Base-by-base conservation (phyloP, 2,888 invertebrate genomes). In the Drosophila neotestacea region DNA sequence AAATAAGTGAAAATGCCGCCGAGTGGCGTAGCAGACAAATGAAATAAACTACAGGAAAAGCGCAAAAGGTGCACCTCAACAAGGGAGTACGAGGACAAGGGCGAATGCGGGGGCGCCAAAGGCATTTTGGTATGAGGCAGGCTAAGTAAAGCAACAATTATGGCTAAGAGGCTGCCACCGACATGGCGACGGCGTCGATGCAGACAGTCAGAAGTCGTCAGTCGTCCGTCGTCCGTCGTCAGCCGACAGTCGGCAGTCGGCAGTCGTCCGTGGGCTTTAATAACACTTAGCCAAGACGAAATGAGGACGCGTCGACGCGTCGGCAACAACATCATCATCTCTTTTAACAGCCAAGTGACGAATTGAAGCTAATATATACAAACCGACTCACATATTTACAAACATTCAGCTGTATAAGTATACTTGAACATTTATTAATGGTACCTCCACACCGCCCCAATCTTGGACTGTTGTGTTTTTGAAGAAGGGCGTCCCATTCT, bases 91-190 rank as follows among this genome's bases (percentile, higher is more conserved):
- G 41, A n/a, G 50, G 44, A 13, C 10, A 4, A n/a, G 16, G 4
- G 22, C 11, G 42, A 10, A 10, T 22, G 55, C 46, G 46, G 34
- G 44, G 16, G 28, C 32, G 47, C 39, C 59, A 52, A 30, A 36
- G 50, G 64, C 13, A 44, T 55, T 36, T 36, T 51, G 79, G 77
- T 36, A 64, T 64, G 79, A 44, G 77, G 63, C 48, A 11, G 46
- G 63, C 80, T 81, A 86, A 84, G 88, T 88, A 87, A 87, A 85
- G 88, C 85, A 89, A 88, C 89, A 85, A 85, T 85, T 89, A 87
- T 89, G 80, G 80, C 75, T 70, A 71, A 85, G 73, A 85, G 88
- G 67, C 44, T 22, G 11, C 11, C 41, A 32, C 32, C 55, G 10
- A 34, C 64, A 59, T 34, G 51, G 48, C 60, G 55, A 42, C 60